Evolutionary conservation across 2,888 invertebrate species (phyloP), one percentile per base, ranked within the genome.

Genomic region (Caradrina clavipalpis): DNA sequence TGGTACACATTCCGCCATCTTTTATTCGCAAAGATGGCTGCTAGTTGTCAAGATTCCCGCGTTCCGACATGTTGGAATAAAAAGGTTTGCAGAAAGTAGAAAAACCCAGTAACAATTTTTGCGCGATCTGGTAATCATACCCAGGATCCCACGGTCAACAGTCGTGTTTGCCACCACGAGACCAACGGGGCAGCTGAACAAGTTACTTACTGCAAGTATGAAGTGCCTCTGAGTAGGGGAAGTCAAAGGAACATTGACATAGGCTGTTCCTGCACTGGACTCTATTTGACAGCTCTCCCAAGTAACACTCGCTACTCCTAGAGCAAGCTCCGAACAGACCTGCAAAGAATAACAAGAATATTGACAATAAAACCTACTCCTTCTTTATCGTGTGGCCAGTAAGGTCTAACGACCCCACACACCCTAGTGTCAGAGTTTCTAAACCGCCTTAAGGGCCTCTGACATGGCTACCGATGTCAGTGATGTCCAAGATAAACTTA

Each of bases 221-320:
- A 0, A 85, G 76, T 5, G 88, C 86, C 42, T 94, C 95, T 0
- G 90, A 91, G 70, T 90, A 95, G 0, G 92, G 91, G 35, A 80
- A 91, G 0, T 88, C 73, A 69, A 94, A 96, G 51, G 88, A 83
- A 21, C 96, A 96, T 45, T 95, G 95, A 15, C 96, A 96, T 0
- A 91, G 8, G 0, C 93, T 89, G 83, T 96, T 96, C 1, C 96
- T 78, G 64, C 96, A 96, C 0, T 93, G 90, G 0, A 92, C 90
- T 0, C 89, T 64, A 0, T 92, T 87, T 0, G 93, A 85, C 0
- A 81, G 53, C 0, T 82, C 84, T 0, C 72, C 59, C 0, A 95
- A 80, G 74, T 69, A 96, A 50, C 96, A 96, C 53, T 95, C 81
- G 31, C 93, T 94, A 19, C 82, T 88, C 0, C 91, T 83, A 0